Conservation (phyloP, 2,888 invertebrate genomes). For the Terebella lapidaria region DNA sequence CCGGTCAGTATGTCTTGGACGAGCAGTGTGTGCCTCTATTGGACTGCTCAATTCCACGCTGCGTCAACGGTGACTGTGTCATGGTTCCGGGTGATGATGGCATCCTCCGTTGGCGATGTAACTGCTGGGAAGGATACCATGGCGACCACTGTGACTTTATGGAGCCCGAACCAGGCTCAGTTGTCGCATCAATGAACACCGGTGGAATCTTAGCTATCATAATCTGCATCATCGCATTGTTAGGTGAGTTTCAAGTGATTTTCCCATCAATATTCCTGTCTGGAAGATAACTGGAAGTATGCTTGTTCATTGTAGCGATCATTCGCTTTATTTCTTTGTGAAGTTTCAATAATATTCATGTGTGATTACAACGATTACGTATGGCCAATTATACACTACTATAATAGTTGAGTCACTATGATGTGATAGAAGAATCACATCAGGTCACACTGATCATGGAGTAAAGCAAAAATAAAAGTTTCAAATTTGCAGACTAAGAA, state of each 20-base stretch:
- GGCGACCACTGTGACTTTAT: conserved; percentile 57
- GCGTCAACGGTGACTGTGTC: conserved; percentile 20
- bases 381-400: no score
- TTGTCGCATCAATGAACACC: conserved; percentile 12
- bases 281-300: background rate
- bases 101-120: conserved; percentile 63
- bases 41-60: conserved; percentile 19
- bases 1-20: background rate
- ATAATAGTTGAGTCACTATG: no score
- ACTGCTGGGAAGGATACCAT: conserved; percentile 91
- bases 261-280: background rate
- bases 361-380: no score
- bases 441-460: no score
- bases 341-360: no score
- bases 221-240: conserved; percentile 91
- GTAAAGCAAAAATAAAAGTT: no score
- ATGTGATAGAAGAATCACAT: no score
- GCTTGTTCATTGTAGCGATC: no score
- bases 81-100: conserved; percentile 19
- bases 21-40: conserved; percentile 9
- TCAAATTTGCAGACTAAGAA: no score
- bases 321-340: no score
- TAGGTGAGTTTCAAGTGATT: conserved; percentile 69
- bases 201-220: conserved; percentile 95
- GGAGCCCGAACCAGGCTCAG: background rate